These are phyloP conservation scores for Pristionchus entomophagus DNA, from an alignment of 2,888 invertebrate genomes.

Conservation along the genomic window DNA sequence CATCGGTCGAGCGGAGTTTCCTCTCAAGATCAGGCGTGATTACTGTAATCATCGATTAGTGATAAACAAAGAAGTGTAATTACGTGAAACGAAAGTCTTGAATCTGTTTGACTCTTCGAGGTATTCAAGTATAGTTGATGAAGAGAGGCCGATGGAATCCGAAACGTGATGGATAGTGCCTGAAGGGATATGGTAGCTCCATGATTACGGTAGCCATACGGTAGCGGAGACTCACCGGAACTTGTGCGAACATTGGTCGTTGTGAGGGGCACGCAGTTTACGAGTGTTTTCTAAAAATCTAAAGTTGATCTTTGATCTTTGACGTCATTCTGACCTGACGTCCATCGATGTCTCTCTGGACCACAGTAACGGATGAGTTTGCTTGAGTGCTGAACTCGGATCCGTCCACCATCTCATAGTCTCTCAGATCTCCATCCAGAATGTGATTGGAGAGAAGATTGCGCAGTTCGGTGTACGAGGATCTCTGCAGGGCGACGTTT, in stretches of 20 bases:
- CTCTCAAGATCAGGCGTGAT: constrained; percentile 42
- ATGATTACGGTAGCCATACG: too few relatives aligned
- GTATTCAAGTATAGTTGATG: constrained; percentile 32
- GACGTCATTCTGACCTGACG: constrained; percentile 19
- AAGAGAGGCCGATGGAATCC: constrained; percentile 38
- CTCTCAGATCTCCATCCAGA: constrained; percentile 33
- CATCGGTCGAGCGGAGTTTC: constrained; percentile 12
- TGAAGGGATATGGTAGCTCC: neutral
- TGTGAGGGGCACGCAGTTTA: constrained; percentile 42
- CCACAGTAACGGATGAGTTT: constrained; percentile 6
- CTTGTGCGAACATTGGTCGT: constrained; percentile 23
- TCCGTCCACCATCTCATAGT: constrained; percentile 44
- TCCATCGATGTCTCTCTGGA: constrained; percentile 8
- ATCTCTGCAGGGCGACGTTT: constrained; percentile 10
- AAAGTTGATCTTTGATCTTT: neutral
- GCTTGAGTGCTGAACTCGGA: constrained; percentile 28
- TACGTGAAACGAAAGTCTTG: constrained; percentile 48
- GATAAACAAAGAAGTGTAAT: neutral
- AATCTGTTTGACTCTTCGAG: constrained; percentile 43
- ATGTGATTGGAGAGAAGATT: constrained; percentile 28
- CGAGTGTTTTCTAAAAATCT: constrained; percentile 24
- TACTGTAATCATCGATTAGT: constrained; percentile 10
- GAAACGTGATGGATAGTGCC: constrained; percentile 34
- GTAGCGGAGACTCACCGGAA: neutral
- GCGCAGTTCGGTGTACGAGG: neutral